Base-by-base conservation (phyloP, 2,888 invertebrate genomes). In the Drosophila merina region DNA sequence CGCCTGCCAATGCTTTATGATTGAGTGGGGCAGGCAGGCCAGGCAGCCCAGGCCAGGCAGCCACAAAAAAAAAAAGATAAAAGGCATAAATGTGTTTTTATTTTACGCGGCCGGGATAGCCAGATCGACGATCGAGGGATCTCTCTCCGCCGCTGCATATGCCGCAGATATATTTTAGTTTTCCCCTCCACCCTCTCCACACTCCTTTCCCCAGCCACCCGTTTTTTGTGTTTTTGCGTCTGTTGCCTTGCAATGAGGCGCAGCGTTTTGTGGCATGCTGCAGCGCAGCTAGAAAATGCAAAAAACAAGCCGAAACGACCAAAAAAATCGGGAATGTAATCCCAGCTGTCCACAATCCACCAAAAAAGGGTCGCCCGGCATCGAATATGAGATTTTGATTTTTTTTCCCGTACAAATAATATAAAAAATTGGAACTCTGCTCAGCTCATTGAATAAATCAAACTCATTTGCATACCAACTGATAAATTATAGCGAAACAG, bases 181-280 rank as follows among this genome's bases (percentile, higher is more conserved):
- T 80, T 20, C 20, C 36, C 73, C 57, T 14, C 75, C 28, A 28
- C 5, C 28, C 28, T 5, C 28, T 58, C 69, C 28, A 33, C 28
- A 6, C 28, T 28, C 28, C 28, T 20, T 20, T 20, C 20, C 20
- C 20, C 20, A 20, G 20, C 20, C 20, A 20, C 20, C 20, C 20
- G 20, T 20, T 20, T 20, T 20, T 20, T 20, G 20, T 28, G 28
- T 52, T 89, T 90, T 88, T 81, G 87, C 89, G 89, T 90, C 90
- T 90, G 86, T 81, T 91, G 90, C 89, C 79, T 86, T 88, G 90
- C 91, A 91, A 90, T 91, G 90, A 88, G 90, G 89, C 91, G 91
- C 87, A 84, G 78, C 88, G 79, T 73, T 86, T 88, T 87, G 80
- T 84, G 75, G 79, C 88, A 77, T 81, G 77, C 83, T 69, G 60